Evolutionary conservation across 2,888 invertebrate genomes (phyloP).

Genomic region (Acanthopleura granulata): DNA sequence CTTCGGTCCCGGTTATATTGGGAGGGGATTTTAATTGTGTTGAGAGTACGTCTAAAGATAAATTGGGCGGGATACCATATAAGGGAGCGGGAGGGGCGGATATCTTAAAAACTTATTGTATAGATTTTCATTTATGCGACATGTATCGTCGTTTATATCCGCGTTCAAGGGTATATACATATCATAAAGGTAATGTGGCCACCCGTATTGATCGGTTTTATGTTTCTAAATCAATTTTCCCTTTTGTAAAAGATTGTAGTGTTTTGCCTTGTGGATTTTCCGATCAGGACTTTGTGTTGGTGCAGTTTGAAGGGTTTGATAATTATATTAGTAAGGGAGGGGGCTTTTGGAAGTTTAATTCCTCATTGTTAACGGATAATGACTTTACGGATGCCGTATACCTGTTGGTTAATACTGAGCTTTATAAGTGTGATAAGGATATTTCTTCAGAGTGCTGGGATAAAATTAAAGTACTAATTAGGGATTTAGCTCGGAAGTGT

Average conservation of each 20-base stretch:
- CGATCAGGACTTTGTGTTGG: neutral
- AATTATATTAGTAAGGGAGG: neutral
- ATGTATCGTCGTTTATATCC: neutral
- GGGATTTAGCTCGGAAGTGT: neutral
- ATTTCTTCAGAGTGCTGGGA: neutral
- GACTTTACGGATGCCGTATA: neutral
- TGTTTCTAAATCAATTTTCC: neutral
- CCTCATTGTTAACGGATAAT: neutral
- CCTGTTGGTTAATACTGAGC: neutral
- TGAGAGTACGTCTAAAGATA: neutral
- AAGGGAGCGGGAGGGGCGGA: neutral
- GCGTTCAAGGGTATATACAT: neutral
- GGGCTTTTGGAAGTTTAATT: neutral
- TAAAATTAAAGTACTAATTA: neutral
- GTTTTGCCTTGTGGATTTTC: neutral
- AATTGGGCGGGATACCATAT: neutral
- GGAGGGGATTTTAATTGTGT: neutral
- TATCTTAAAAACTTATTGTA: neutral
- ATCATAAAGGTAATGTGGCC: neutral
- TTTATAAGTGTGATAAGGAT: no score
- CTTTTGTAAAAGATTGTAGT: neutral
- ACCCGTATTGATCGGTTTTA: constrained; percentile 1
- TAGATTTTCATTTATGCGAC: neutral
- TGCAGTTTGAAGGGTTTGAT: neutral
- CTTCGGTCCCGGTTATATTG: neutral